A percentile compares a stretch with the other conserved stretches of the same genome.
Evolutionary conservation across 2,113 vertebrate genomes (phyloP).

Genomic region (Microcebus ravelobensis): DNA sequence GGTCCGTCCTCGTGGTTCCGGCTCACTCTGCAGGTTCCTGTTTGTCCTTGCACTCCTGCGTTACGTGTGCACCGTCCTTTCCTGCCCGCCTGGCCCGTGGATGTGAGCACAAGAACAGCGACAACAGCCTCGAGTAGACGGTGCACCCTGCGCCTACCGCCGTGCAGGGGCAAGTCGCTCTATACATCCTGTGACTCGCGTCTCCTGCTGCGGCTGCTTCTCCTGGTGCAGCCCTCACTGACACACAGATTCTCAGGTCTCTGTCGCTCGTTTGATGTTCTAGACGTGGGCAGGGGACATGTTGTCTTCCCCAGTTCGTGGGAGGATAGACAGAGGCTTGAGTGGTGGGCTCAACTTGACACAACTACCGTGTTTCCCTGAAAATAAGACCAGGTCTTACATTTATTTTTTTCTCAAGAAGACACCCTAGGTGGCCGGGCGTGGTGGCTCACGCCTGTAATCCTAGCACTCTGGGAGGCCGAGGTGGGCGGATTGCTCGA

Average conservation of each 20-base stretch:
- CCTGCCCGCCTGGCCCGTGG: background rate
- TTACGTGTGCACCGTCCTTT: background rate
- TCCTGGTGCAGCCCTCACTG: background rate
- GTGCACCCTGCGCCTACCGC: too few relatives aligned
- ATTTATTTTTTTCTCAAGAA: too few relatives aligned
- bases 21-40: background rate
- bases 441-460: too few relatives aligned
- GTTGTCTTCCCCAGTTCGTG: background rate
- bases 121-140: fast-evolving
- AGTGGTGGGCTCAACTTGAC: background rate
- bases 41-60: background rate
- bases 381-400: too few relatives aligned
- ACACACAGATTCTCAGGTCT: background rate
- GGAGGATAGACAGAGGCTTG: background rate
- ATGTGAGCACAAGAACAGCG: background rate
- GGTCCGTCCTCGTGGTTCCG: fast-evolving
- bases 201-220: background rate
- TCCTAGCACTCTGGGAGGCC: too few relatives aligned
- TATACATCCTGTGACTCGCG: background rate
- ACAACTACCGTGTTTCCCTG: background rate
- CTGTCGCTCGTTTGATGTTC: background rate
- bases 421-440: too few relatives aligned
- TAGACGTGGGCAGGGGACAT: background rate
- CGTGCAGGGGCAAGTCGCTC: background rate
- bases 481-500: too few relatives aligned